Evolutionary conservation across 2,888 invertebrate genomes (phyloP), one percentile per base, ranked within the genome.

Genomic region (Drosophila algonquin): DNA sequence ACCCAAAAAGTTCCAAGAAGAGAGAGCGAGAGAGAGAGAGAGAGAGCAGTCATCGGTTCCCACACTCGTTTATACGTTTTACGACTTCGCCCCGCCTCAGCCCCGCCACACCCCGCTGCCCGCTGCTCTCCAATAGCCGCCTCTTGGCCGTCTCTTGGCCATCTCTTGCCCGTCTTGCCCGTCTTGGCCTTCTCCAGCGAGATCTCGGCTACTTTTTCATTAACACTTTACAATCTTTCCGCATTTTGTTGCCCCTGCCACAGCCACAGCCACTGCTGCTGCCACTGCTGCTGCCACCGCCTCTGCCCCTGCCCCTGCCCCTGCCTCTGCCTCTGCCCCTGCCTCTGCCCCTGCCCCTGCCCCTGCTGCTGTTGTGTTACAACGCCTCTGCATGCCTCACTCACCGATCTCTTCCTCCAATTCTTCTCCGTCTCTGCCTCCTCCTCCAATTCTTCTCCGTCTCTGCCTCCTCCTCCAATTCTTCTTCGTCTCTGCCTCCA

Each of bases 161-260:
- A 1, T n/a, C n/a, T 18, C 47, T 44, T 61, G 50, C 30, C 30
- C 63, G 62, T 44, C 47, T 44, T 61, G 50, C 30, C 44, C 63
- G 62, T 21, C 45, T 35, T 6, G 40, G 14, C 30, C 30, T 30
- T 40, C n/a, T n/a, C 14, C 40, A n/a, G 40, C 40, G 18, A 56
- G 56, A 67, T 65, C 60, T 54, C 68, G 75, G 75, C 83, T 87
- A 85, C 83, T 88, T 89, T 85, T 85, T 85, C 89, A 85, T 88
- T 88, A 85, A 83, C 85, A 88, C 85, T 85, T 88, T 76, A 85
- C 89, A 88, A 79, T 87, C 81, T 77, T 85, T 76, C 84, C 84
- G 84, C 84, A 76, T 84, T 85, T 85, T 74, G 73, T 47, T 59
- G 73, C 35, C 62, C 30, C 40, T n/a, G 40, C 45, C 27, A 44